These are phyloP conservation scores for Thysanoteuthis rhombus DNA, from an alignment of 2,888 invertebrate species.

Conservation along the genomic window DNA sequence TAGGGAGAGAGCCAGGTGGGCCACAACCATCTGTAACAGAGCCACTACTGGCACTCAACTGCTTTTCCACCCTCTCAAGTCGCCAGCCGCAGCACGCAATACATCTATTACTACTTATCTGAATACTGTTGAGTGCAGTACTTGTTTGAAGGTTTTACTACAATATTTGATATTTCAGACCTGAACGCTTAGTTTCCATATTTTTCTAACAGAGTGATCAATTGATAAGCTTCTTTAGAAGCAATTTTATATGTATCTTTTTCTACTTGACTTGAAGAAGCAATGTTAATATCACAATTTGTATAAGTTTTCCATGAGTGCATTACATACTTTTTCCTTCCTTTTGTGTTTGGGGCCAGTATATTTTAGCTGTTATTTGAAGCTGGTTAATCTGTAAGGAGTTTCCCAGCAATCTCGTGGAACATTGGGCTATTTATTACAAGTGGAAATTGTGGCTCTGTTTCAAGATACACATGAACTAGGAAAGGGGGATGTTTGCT, in stretches of 20 bases:
- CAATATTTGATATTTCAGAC: background rate
- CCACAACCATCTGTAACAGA: background rate
- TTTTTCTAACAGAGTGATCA: background rate
- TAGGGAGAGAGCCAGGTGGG: background rate
- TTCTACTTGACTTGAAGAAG: background rate
- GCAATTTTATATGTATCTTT: background rate
- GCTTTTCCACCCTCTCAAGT: background rate
- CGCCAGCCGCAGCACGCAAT: background rate
- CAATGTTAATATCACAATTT: background rate
- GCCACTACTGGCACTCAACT: background rate
- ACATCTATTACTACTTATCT: background rate
- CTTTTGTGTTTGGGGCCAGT: background rate
- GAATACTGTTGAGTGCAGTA: background rate
- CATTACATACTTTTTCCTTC: background rate
- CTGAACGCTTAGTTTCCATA: background rate
- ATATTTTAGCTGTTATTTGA: background rate
- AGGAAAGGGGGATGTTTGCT: no score
- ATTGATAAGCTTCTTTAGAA: background rate
- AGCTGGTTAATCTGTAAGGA: no score
- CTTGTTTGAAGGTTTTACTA: background rate
- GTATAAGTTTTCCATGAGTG: background rate
- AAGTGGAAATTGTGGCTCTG: no score
- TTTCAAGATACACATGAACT: no score
- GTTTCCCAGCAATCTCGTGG: no score
- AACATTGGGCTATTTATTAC: no score